Conservation (phyloP, 1,140 invertebrate species). For the Phymorhynchus buccinoides region DNA sequence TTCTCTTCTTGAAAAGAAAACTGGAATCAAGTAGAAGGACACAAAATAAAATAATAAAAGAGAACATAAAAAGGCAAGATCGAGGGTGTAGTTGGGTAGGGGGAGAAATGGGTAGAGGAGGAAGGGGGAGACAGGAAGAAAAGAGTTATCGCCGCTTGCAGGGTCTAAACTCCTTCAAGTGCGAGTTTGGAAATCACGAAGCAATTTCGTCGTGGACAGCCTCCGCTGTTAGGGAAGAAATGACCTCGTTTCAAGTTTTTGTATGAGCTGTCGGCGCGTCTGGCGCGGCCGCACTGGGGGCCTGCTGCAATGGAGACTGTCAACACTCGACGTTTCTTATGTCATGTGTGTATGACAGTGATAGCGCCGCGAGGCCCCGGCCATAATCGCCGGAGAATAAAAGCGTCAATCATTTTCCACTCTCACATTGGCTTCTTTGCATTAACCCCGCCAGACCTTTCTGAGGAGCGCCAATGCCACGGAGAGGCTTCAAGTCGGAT, state of each 20-base stretch:
- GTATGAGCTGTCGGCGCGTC: slow-evolving; percentile 16
- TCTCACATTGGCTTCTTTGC: slow-evolving; percentile 37
- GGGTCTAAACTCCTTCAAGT: slow-evolving; percentile 16
- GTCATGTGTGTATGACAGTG: slow-evolving; percentile 41
- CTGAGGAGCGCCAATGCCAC: slow-evolving; percentile 30
- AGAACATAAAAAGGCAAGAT: too few relatives aligned
- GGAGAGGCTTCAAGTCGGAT: slow-evolving; percentile 34
- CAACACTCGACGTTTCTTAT: slow-evolving; percentile 37
- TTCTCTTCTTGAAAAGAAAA: not conserved
- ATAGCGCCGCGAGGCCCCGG: slow-evolving; percentile 21
- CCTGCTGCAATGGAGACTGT: slow-evolving; percentile 27
- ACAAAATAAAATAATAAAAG: not conserved
- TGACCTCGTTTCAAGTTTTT: slow-evolving; percentile 28
- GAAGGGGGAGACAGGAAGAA: not conserved
- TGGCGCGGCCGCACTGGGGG: not conserved
- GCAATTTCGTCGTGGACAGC: slow-evolving; percentile 35
- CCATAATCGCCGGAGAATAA: slow-evolving; percentile 36
- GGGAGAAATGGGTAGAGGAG: not conserved
- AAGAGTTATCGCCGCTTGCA: not conserved
- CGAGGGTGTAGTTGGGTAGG: not conserved
- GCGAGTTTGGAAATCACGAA: slow-evolving; percentile 22
- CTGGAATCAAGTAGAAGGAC: not conserved
- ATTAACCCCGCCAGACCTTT: slow-evolving; percentile 35
- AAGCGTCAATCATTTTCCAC: slow-evolving; percentile 41
- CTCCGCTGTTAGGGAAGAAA: slow-evolving; percentile 11